Percentiles rank a stretch among this genome's conserved stretches.
phyloP scores from a whole-genome alignment of 2,113 vertebrate genomes.

The Engystomops pustulosus region DNA sequence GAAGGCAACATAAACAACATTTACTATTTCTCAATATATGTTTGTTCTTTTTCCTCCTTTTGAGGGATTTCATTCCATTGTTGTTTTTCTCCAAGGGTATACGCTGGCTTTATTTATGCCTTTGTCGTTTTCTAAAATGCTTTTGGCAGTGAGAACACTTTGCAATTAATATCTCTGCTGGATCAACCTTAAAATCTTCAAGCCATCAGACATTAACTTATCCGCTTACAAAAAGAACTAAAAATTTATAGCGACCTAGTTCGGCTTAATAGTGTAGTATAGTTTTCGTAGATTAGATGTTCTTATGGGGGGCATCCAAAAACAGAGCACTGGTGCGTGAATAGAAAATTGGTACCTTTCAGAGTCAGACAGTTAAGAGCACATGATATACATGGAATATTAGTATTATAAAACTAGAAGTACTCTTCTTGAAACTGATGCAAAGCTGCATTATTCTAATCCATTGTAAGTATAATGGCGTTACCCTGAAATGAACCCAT shows the following conservation, averaged over 20 bases:
- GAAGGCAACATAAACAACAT: constrained; percentile 57
- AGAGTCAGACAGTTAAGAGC: background rate
- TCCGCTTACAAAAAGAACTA: constrained; percentile 45
- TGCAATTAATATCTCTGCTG: constrained; percentile 58
- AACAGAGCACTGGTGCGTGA: background rate
- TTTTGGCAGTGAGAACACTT: constrained; percentile 51
- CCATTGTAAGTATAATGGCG: too few relatives aligned
- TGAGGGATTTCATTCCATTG: constrained; percentile 46
- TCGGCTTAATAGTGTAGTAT: constrained; percentile 31
- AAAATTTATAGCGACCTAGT: constrained; percentile 38
- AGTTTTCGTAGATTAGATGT: constrained; percentile 3
- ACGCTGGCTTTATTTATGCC: constrained; percentile 51
- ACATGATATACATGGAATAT: background rate
- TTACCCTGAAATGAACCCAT: too few relatives aligned
- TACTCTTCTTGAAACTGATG: background rate
- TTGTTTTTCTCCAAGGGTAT: constrained; percentile 57
- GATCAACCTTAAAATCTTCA: constrained; percentile 50
- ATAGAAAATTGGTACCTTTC: background rate
- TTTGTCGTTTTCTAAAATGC: constrained; percentile 53
- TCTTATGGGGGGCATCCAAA: constrained; percentile 21
- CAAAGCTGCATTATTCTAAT: background rate
- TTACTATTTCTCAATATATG: constrained; percentile 51
- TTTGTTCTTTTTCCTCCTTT: constrained; percentile 39
- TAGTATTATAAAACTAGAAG: background rate
- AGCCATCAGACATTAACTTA: constrained; percentile 49